Base-by-base conservation (phyloP, 2,888 invertebrate species). In the Eristalis tenax region DNA sequence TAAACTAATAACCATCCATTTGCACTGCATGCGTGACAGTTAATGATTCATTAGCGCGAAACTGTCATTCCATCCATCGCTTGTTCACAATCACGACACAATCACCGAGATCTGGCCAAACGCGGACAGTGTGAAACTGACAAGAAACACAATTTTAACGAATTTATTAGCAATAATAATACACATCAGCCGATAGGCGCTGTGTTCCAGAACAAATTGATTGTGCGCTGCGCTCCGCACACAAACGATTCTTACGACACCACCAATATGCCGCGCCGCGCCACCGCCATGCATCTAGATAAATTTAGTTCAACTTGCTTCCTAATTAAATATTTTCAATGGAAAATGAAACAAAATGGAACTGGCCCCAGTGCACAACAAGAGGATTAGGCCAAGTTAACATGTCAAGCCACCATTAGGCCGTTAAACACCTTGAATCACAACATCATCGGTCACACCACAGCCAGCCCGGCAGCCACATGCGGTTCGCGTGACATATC, bases 391-490 rank as follows among this genome's bases (percentile, higher is more conserved):
- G 50, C 50, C 50, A 23, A 23, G 59, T 69, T 80, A 83, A 83
- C 87, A 83, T 87, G 87, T 80, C 79, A 80, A 80, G 26, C 76
- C 10, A 63, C 80, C 79, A 87, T 87, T 87, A 80, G 83, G 71
- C 35, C 68, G 78, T 28, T 83, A 83, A 83, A 83, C 83, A 83
- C 86, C 78, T 86, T 78, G 74, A 78, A 83, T 85, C 77, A 78
- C 78, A 70, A 82, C 68, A 71, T 68, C 83, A 73, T 79, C 87
- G 83, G 79, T 80, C 87, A 87, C 82, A 70, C 76, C 82, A 32
- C 32, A 73, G 32, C 22, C 63, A 38, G n/a, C n/a, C 38, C 63
- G 4, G 57, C 32, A 4, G 18, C 57, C 68, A 63, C 40, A 80
- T 50, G 61, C 40, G 43, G 57, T 38, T 87, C 75, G 83, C 83